Percentiles rank a stretch among this genome's conserved stretches.
Conservation (phyloP, 2,888 invertebrate genomes). For the Trissoscelio sp. region DNA sequence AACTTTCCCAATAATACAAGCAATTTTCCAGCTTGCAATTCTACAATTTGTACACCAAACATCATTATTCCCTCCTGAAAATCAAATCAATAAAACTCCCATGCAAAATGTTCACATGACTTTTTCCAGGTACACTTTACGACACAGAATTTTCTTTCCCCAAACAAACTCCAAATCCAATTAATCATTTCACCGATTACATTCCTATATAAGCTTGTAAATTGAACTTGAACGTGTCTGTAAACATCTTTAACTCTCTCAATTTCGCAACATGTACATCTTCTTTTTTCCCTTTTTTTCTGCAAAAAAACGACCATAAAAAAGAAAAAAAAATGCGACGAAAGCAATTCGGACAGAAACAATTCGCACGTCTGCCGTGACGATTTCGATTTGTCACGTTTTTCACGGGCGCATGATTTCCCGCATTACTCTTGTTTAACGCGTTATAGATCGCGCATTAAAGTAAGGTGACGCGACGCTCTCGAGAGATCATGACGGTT, state of each 20-base stretch:
- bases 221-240: neutral
- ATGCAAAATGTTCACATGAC: neutral
- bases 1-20: too few species aligned
- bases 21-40: too few species aligned
- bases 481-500: conserved; percentile 17
- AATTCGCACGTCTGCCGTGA: conserved; percentile 8
- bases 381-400: conserved; percentile 13
- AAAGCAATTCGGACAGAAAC: conserved; percentile 10
- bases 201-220: conserved; percentile 5
- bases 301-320: neutral
- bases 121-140: neutral
- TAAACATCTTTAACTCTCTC: neutral
- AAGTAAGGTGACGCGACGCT: conserved; percentile 9
- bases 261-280: neutral
- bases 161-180: conserved; percentile 3
- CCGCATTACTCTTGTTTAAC: conserved; percentile 6
- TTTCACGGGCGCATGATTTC: conserved; percentile 8
- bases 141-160: neutral
- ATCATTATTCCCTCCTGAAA: too few species aligned
- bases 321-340: neutral
- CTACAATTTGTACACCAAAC: too few species aligned
- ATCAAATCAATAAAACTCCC: neutral
- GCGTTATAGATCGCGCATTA: neutral
- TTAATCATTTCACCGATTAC: conserved; percentile 21
- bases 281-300: neutral